A percentile compares a stretch with the other conserved stretches of the same genome.
Conservation (phyloP, 2,888 invertebrate species). For the Aricia artaxerxes region DNA sequence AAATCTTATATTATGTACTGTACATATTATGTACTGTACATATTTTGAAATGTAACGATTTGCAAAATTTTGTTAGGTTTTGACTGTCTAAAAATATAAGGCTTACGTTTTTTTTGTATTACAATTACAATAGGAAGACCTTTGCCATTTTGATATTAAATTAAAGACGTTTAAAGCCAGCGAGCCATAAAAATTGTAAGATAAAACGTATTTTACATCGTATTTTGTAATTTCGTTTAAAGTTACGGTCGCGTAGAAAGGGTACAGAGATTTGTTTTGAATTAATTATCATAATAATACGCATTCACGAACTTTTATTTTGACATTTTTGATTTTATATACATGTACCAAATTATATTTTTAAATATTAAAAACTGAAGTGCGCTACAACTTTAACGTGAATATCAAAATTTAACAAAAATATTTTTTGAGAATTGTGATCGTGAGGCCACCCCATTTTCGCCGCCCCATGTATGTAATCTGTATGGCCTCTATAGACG, state of each 20-base stretch:
- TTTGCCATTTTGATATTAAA: slow-evolving; percentile 12
- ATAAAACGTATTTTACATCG: slow-evolving; percentile 10
- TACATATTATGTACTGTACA: too few relatives aligned
- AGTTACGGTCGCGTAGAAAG: slow-evolving; percentile 2
- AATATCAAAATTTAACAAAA: neutral
- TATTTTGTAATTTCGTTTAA: slow-evolving; percentile 19
- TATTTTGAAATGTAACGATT: too few relatives aligned
- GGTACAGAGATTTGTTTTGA: neutral
- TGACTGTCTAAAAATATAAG: too few relatives aligned
- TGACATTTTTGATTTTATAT: too few relatives aligned
- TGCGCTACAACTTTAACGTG: neutral
- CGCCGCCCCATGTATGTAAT: too few relatives aligned
- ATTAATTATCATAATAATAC: slow-evolving; percentile 7
- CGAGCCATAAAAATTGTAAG: neutral
- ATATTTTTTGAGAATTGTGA: neutral
- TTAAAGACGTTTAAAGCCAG: neutral
- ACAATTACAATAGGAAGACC: neutral
- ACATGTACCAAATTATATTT: neutral
- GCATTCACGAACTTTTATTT: neutral
- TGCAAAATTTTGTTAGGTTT: too few relatives aligned
- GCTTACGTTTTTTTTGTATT: neutral
- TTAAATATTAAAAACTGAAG: neutral
- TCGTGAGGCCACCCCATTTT: too few relatives aligned
- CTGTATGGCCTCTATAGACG: too few relatives aligned
- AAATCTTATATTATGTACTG: too few relatives aligned